Evolutionary conservation across 2,113 vertebrate species (phyloP).

Genomic region (Donacobius atricapilla): DNA sequence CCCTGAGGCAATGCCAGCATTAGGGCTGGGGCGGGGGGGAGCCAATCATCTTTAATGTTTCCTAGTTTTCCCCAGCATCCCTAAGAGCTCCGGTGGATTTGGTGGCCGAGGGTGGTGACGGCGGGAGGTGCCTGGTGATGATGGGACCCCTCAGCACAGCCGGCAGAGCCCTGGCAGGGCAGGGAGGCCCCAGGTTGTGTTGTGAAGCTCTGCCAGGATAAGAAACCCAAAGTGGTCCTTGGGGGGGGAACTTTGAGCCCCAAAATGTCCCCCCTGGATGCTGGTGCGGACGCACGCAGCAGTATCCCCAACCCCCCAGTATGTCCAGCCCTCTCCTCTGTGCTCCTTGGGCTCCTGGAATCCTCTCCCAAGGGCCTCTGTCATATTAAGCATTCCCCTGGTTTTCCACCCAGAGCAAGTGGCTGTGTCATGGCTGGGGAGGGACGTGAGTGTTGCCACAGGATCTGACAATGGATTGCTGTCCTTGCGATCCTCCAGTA

Average conservation of each 20-base stretch:
- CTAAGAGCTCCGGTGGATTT: slow-evolving; percentile 10
- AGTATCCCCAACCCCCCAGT: not conserved
- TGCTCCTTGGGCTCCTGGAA: not conserved
- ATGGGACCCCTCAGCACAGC: not conserved
- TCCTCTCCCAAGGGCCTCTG: not conserved
- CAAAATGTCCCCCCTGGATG: not conserved
- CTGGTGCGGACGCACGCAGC: accelerated
- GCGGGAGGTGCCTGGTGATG: not conserved
- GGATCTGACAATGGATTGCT: not conserved
- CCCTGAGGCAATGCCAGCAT: not conserved
- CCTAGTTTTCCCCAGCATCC: not conserved
- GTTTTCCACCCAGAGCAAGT: accelerated
- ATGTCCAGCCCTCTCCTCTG: not conserved
- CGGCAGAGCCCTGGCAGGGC: not conserved
- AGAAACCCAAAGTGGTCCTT: not conserved
- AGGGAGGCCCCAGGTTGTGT: not conserved
- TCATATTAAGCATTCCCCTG: not conserved
- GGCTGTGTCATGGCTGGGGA: not conserved
- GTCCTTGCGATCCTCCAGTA: not conserved
- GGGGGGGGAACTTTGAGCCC: not conserved
- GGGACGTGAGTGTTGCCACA: accelerated
- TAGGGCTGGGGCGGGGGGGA: not conserved
- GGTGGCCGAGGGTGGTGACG: not conserved
- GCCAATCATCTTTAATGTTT: not conserved
- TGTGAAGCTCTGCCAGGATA: not conserved